These are phyloP conservation scores for Lacanobia wlatinum DNA, from an alignment of 2,888 invertebrate genomes.

Conservation along the genomic window DNA sequence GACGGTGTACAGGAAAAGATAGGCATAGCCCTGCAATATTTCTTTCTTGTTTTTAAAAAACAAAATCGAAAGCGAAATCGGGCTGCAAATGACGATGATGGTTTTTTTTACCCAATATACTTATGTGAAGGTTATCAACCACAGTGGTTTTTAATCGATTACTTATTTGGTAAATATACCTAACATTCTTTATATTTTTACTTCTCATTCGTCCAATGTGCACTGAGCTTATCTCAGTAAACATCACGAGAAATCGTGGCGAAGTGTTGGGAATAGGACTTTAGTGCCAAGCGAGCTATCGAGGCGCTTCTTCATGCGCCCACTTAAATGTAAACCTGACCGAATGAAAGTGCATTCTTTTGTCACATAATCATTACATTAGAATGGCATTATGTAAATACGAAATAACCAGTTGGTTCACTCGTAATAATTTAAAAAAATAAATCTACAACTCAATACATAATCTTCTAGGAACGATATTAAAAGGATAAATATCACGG, in stretches of 20 bases:
- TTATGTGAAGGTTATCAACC: no score
- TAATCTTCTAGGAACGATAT: slow-evolving; percentile 3
- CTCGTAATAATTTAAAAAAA: background rate
- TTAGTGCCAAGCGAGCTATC: slow-evolving; percentile 33
- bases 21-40: no score
- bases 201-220: slow-evolving; percentile 13
- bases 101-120: no score
- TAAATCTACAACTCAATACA: background rate
- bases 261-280: slow-evolving; percentile 42
- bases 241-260: slow-evolving; percentile 78
- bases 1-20: no score
- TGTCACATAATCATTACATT: slow-evolving; percentile 1
- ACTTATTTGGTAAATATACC: no score
- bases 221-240: slow-evolving; percentile 34
- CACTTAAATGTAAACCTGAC: slow-evolving; percentile 21
- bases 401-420: background rate
- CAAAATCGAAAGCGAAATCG: no score
- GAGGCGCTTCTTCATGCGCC: slow-evolving; percentile 40
- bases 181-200: no score
- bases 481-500: slow-evolving; percentile 9
- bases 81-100: no score
- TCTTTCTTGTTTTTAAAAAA: no score
- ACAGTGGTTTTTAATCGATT: no score
- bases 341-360: slow-evolving; percentile 11
- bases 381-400: slow-evolving; percentile 16